phyloP scores from a whole-genome alignment of 1,140 invertebrate species.

The Habropoda laboriosa region DNA sequence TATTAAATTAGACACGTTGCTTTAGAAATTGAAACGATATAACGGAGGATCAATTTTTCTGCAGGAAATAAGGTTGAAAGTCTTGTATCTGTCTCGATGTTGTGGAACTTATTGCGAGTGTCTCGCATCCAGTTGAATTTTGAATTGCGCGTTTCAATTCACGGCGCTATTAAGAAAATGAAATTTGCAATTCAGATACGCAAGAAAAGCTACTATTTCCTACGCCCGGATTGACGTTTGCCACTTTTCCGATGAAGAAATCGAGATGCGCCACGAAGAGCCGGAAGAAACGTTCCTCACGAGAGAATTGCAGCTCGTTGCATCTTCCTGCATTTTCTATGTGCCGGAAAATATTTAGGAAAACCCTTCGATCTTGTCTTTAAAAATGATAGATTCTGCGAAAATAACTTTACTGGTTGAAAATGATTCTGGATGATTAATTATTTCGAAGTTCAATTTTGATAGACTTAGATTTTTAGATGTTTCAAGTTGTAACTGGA shows the following conservation, averaged over 20 bases:
- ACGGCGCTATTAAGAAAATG: constrained; percentile 60
- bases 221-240: constrained; percentile 46
- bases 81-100: not conserved
- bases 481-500: no score
- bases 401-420: no score
- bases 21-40: not conserved
- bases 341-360: not conserved
- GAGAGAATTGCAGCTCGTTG: not conserved
- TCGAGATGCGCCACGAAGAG: not conserved
- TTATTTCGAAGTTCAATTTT: no score
- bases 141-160: constrained; percentile 42
- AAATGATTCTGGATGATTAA: no score
- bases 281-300: not conserved
- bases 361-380: no score
- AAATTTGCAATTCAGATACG: constrained; percentile 64
- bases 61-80: not conserved
- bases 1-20: not conserved
- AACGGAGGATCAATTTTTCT: no score
- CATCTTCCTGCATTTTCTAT: not conserved
- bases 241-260: constrained; percentile 54
- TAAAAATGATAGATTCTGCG: no score
- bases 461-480: no score
- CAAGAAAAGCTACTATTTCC: constrained; percentile 38
- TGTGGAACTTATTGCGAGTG: constrained; percentile 23
- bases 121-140: constrained; percentile 30